Evolutionary conservation across 2,797 vertebrate species (phyloP).

Genomic region (Euthynnus affinis): DNA sequence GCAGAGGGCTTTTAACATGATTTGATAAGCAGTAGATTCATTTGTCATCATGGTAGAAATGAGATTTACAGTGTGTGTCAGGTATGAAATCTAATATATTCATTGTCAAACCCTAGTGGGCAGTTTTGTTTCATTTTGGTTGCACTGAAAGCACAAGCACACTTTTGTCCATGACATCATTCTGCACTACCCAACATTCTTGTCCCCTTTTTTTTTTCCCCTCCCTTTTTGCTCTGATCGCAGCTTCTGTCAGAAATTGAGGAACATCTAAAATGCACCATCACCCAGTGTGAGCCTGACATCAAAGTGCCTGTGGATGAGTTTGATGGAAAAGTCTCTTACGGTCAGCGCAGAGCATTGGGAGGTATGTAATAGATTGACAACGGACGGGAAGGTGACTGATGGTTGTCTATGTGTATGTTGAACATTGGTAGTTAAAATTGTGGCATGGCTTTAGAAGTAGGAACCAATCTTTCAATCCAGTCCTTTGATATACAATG

Average conservation of each 20-base stretch:
- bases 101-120: background rate
- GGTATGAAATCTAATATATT: background rate
- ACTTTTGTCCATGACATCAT: background rate
- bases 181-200: accelerated
- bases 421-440: no score
- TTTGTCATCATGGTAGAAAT: slow-evolving; percentile 36
- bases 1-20: slow-evolving; percentile 4
- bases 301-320: slow-evolving; percentile 97
- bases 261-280: slow-evolving; percentile 98
- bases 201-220: background rate
- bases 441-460: no score
- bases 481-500: background rate
- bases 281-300: slow-evolving; percentile 96
- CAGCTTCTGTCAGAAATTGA: slow-evolving; percentile 96
- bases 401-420: background rate
- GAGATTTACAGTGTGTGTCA: background rate
- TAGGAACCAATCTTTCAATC: background rate
- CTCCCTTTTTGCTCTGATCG: background rate
- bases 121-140: background rate
- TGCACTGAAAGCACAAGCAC: background rate
- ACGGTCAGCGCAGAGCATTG: slow-evolving; percentile 90
- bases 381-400: background rate
- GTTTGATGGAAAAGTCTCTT: slow-evolving; percentile 97
- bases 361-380: slow-evolving; percentile 84
- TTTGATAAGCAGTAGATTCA: slow-evolving; percentile 3